A percentile compares a stretch with the other conserved stretches of the same genome.
Evolutionary conservation across 2,113 vertebrate genomes (phyloP).

Genomic region (Bufo bufo): DNA sequence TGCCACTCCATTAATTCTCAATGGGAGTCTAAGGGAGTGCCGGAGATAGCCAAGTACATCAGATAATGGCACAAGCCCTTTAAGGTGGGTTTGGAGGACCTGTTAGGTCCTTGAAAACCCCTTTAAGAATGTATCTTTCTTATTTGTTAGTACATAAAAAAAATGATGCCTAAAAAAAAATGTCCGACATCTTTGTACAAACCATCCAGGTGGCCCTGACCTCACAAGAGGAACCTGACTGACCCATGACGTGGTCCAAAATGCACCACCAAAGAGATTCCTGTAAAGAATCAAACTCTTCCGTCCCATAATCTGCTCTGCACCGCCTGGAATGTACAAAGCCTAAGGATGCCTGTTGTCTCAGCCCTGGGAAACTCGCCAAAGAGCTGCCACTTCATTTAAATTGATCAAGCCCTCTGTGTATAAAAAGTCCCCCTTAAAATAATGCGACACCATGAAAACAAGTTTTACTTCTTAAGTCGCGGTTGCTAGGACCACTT

Average conservation of each 20-base stretch:
- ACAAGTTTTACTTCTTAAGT: conserved; percentile 63
- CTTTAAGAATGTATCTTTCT: too few species aligned
- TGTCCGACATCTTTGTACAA: neutral
- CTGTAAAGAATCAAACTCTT: conserved; percentile 78
- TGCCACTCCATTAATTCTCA: too few species aligned
- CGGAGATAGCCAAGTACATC: too few species aligned
- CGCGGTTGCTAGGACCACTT: conserved; percentile 71
- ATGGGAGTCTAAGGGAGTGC: too few species aligned
- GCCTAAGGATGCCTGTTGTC: conserved; percentile 74
- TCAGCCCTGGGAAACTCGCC: conserved; percentile 78
- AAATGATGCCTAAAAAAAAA: too few species aligned
- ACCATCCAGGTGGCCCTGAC: conserved; percentile 65
- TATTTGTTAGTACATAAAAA: too few species aligned
- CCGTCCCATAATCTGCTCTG: conserved; percentile 76
- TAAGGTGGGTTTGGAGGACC: too few species aligned
- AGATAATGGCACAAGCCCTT: too few species aligned
- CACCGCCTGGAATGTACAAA: conserved; percentile 79
- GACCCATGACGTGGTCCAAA: conserved; percentile 67
- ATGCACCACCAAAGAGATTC: conserved; percentile 80
- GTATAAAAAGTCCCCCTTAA: conserved; percentile 7
- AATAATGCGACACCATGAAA: conserved; percentile 42
- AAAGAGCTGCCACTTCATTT: conserved; percentile 79
- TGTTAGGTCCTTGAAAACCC: too few species aligned
- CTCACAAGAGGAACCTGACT: conserved; percentile 72
- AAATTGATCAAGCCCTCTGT: conserved; percentile 75